Percentiles rank a stretch among this genome's conserved stretches.
phyloP scores from a whole-genome alignment of 2,888 invertebrate genomes.

The Ormyrus thymus region DNA sequence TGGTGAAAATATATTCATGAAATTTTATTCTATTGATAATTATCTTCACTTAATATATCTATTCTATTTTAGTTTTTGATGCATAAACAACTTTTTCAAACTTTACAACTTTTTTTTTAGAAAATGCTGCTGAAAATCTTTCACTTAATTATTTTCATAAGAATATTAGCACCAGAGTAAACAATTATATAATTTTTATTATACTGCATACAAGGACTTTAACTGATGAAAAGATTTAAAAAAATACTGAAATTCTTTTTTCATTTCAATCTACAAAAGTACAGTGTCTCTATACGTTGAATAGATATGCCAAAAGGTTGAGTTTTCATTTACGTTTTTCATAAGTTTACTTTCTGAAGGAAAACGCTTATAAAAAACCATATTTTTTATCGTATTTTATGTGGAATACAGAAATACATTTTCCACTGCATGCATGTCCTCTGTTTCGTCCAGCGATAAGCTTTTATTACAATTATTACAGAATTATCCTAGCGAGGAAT shows the following conservation, averaged over 20 bases:
- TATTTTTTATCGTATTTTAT: slow-evolving; percentile 34
- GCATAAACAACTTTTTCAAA: no score
- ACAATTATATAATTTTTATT: slow-evolving; percentile 36
- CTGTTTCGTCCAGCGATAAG: slow-evolving; percentile 57
- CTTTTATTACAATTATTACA: slow-evolving; percentile 56
- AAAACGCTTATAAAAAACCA: slow-evolving; percentile 35
- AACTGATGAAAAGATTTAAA: slow-evolving; percentile 49
- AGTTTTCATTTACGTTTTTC: slow-evolving; percentile 30
- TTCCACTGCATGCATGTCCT: slow-evolving; percentile 29
- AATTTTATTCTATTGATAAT: slow-evolving; percentile 9
- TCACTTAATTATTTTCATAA: slow-evolving; percentile 16
- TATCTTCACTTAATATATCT: slow-evolving; percentile 1
- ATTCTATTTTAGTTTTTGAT: not conserved
- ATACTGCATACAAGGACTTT: slow-evolving; percentile 44
- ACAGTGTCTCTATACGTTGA: slow-evolving; percentile 39
- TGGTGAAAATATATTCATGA: slow-evolving; percentile 49
- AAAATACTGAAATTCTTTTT: slow-evolving; percentile 54
- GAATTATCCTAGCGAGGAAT: slow-evolving; percentile 62
- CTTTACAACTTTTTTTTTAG: not conserved
- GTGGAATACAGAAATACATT: slow-evolving; percentile 40
- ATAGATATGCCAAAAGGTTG: slow-evolving; percentile 47
- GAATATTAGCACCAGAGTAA: slow-evolving; percentile 47
- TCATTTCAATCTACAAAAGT: slow-evolving; percentile 51
- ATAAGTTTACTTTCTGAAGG: slow-evolving; percentile 24
- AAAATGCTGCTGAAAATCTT: not conserved